Percentiles rank a stretch among this genome's conserved stretches.
phyloP scores from a whole-genome alignment of 2,888 invertebrate species.

The Halocaridina rubra region DNA sequence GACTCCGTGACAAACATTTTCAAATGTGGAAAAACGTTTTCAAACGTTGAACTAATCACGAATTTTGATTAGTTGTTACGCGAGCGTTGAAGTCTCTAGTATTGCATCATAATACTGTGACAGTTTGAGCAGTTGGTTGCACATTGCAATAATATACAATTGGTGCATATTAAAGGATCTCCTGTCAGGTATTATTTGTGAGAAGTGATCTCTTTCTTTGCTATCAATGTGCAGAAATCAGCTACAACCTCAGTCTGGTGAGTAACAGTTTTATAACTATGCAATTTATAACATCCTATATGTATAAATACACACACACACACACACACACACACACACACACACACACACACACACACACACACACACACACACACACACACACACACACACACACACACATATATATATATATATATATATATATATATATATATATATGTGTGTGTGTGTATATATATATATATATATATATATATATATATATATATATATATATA shows the following conservation, averaged over 20 bases:
- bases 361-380: neutral
- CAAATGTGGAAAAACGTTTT: too few species aligned
- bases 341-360: neutral
- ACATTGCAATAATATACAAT: neutral
- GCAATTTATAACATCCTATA: neutral
- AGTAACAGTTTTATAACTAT: neutral
- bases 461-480: neutral
- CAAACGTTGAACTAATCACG: too few species aligned
- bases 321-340: neutral
- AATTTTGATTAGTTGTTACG: neutral
- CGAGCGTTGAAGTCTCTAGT: constrained; percentile 15
- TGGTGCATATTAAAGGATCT: neutral
- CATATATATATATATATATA: neutral
- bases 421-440: neutral
- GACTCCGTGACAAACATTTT: too few species aligned
- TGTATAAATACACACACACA: neutral
- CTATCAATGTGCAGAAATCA: constrained; percentile 32
- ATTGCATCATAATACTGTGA: neutral
- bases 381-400: neutral
- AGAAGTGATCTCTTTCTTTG: neutral
- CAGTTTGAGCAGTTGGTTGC: neutral
- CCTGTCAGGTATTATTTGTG: neutral
- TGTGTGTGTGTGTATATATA: neutral
- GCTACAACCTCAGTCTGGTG: constrained; percentile 24
- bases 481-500: neutral